Conservation (phyloP, 2,113 vertebrate species). For the Sinocyclocheilus grahami region DNA sequence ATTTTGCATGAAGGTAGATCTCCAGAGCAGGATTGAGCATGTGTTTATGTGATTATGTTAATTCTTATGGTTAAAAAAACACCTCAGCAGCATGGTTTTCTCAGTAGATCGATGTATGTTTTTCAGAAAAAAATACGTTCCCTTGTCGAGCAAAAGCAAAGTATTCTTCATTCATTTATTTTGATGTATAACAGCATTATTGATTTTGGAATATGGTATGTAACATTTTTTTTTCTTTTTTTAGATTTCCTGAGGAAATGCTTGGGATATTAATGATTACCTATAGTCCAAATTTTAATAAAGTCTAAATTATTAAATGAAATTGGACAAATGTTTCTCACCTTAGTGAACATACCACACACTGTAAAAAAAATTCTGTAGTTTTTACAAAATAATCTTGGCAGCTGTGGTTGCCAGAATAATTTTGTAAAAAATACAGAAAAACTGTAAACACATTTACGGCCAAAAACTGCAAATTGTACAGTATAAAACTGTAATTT, state of each 20-base stretch:
- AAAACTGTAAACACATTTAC: too few species aligned
- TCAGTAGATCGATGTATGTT: not conserved
- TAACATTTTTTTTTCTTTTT: too few species aligned
- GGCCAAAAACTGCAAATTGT: too few species aligned
- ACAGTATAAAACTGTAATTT: too few species aligned
- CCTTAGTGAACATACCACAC: not conserved
- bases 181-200: not conserved
- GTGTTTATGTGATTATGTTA: not conserved
- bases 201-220: not conserved
- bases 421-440: too few species aligned
- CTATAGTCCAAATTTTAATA: not conserved
- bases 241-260: not conserved
- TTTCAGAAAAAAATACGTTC: not conserved
- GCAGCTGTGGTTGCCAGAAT: too few species aligned
- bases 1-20: not conserved
- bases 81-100: not conserved
- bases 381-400: too few species aligned
- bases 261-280: not conserved
- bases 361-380: too few species aligned
- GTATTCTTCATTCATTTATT: too few species aligned
- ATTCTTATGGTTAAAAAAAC: not conserved
- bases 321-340: not conserved
- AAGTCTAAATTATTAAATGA: not conserved
- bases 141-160: not conserved
- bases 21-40: not conserved